Evolutionary conservation across 92 coral and sea anemone genomes (phyloP), one percentile per base, ranked within the genome.

Genomic region (Umimayanthus kanabou): DNA sequence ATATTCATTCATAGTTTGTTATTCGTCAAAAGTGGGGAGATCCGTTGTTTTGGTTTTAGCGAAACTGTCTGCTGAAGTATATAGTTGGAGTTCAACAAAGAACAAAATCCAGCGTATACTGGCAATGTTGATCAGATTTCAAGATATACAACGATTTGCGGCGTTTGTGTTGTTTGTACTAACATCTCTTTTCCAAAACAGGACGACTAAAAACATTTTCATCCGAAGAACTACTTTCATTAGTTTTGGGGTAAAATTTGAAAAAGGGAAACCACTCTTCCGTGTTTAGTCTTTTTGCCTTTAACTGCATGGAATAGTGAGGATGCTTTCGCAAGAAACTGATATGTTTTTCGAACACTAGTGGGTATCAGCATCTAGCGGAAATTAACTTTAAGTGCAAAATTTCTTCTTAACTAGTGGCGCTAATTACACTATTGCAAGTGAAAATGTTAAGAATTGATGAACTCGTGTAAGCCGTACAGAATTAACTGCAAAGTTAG

Each of bases 381-480:
- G 30, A 75, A 39, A 75, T 6, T 2, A 28, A 73, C 10, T 74
- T 39, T 14, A 20, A 15, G 79, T 18, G 18, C 3, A 74, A 39
- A 23, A 37, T 10, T 18, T 13, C 45, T 74, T 74, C 22, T 74
- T 39, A 39, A 74, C 79, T 74, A 18, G 22, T 16, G 45, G 43
- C 50, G n/a, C 49, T 74, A 74, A 74, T 74, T 74, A 74, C 79
- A 3, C 39, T 30, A 74, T 39, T 74, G 79, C 79, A 74, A 74
- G 39, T 74, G 50, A 74, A 74, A 61, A 75, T 75, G 26, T 75
- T 39, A 37, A 50, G 23, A 75, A 50, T 75, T 37, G 50, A 75
- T 3, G 9, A 43, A 16, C 5, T 15, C 77, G 3, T 39, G 20
- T 47, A 16, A 37, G 42, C 77, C 49, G 13, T 40, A 39, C n/a